Evolutionary conservation across 2,797 vertebrate species (phyloP).

Genomic region (Sebastes goodei): DNA sequence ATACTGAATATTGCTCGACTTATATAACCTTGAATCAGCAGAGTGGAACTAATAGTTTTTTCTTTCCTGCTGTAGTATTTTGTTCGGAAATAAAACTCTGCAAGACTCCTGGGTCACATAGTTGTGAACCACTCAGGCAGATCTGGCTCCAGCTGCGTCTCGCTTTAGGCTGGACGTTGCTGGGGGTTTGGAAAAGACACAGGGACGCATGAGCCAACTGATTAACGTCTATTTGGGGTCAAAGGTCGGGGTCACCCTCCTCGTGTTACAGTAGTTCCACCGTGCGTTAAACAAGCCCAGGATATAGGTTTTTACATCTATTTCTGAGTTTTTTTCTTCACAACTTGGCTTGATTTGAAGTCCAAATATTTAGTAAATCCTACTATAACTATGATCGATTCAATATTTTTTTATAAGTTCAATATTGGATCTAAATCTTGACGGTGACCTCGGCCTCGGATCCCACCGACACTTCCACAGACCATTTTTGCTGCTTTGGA

Average conservation of each 20-base stretch:
- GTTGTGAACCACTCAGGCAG: background rate
- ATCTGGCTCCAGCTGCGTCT: background rate
- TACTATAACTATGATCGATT: background rate
- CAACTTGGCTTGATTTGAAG: background rate
- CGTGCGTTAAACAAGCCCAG: background rate
- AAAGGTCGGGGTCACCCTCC: conserved; percentile 62
- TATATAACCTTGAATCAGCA: background rate
- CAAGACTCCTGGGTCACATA: background rate
- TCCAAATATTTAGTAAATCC: background rate
- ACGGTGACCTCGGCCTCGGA: conserved; percentile 62
- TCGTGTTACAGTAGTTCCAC: background rate
- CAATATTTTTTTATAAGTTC: background rate
- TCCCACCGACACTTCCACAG: conserved; percentile 58
- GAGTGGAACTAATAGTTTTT: background rate
- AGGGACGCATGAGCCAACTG: conserved; percentile 49
- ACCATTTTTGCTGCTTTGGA: conserved; percentile 62
- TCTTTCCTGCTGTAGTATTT: background rate
- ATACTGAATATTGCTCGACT: too few species aligned
- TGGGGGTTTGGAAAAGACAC: conserved; percentile 57
- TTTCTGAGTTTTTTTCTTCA: background rate
- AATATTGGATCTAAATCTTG: background rate
- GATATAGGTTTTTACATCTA: too few species aligned
- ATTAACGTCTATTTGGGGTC: conserved; percentile 42
- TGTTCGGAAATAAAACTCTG: background rate
- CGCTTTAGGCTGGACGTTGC: background rate